phyloP scores from a whole-genome alignment of 1,140 invertebrate genomes.

The Palaemon carinicauda region DNA sequence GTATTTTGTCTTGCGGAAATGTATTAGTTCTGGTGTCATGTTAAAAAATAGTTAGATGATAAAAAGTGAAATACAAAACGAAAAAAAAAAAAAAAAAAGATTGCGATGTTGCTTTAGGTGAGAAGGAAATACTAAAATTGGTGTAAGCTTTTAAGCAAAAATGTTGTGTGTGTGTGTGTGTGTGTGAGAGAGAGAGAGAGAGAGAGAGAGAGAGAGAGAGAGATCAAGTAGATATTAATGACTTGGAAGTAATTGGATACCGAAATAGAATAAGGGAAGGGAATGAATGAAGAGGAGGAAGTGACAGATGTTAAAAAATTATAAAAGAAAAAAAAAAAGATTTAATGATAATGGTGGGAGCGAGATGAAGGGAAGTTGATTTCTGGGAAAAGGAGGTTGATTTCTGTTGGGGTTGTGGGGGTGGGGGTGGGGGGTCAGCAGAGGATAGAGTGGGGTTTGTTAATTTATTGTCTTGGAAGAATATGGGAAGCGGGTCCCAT shows the following conservation, averaged over 20 bases:
- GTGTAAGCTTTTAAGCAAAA: not conserved
- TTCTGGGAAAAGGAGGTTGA: no score
- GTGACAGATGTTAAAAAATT: not conserved
- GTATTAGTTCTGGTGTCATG: no score
- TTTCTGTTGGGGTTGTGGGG: no score
- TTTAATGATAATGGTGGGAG: not conserved
- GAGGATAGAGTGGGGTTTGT: no score
- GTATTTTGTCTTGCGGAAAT: no score
- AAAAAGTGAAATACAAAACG: no score
- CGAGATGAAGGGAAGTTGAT: not conserved
- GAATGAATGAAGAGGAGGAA: not conserved
- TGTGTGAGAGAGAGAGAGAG: not conserved
- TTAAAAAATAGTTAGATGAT: no score
- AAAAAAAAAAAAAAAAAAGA: no score
- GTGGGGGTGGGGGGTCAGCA: not conserved
- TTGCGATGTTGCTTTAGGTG: no score
- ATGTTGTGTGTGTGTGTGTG: not conserved
- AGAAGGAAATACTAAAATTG: no score
- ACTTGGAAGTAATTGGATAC: not conserved
- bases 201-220: slow-evolving; percentile 20
- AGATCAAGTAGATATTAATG: not conserved
- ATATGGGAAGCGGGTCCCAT: no score
- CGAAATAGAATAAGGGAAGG: not conserved
- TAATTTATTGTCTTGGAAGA: no score
- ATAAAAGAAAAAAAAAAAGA: not conserved